Conservation (phyloP, 2,888 invertebrate genomes). For the Drosophila helvetica region DNA sequence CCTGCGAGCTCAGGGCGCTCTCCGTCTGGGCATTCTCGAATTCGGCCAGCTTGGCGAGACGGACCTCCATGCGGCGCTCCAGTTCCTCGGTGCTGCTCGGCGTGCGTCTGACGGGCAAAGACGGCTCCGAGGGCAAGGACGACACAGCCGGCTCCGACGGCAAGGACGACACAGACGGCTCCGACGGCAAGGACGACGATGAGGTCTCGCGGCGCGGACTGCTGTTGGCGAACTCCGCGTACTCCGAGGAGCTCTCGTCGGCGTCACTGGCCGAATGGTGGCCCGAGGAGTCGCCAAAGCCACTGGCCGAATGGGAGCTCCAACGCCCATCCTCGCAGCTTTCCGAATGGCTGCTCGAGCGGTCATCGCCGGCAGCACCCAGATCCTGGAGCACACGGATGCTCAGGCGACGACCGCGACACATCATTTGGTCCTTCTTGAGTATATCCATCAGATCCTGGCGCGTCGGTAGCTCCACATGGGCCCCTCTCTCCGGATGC, state of each 20-base stretch:
- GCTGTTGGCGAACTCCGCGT: too few species aligned
- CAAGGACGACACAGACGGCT: too few species aligned
- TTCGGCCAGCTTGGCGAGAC: constrained; percentile 52
- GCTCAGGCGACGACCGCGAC: constrained; percentile 36
- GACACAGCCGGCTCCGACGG: too few species aligned
- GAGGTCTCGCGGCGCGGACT: not conserved
- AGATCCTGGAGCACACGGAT: constrained; percentile 15
- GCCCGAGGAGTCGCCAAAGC: too few species aligned
- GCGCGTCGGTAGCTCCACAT: constrained; percentile 33
- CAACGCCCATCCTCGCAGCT: not conserved
- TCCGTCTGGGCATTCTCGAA: constrained; percentile 48
- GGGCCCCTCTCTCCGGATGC: constrained; percentile 24
- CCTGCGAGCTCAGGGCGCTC: not conserved
- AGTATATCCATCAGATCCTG: constrained; percentile 41
- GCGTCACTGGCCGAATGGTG: not conserved
- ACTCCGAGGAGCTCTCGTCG: not conserved
- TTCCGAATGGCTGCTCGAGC: not conserved
- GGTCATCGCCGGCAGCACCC: not conserved
- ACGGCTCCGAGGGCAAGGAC: too few species aligned
- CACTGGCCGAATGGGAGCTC: not conserved
- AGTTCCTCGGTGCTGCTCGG: constrained; percentile 36
- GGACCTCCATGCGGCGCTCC: constrained; percentile 53
- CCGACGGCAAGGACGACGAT: too few species aligned
- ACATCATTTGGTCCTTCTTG: constrained; percentile 16
- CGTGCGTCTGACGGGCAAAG: not conserved